A percentile compares a stretch with the other conserved stretches of the same genome.
These are phyloP conservation scores for Sebastes umbrosus DNA, from an alignment of 2,797 vertebrate species.

Conservation along the genomic window DNA sequence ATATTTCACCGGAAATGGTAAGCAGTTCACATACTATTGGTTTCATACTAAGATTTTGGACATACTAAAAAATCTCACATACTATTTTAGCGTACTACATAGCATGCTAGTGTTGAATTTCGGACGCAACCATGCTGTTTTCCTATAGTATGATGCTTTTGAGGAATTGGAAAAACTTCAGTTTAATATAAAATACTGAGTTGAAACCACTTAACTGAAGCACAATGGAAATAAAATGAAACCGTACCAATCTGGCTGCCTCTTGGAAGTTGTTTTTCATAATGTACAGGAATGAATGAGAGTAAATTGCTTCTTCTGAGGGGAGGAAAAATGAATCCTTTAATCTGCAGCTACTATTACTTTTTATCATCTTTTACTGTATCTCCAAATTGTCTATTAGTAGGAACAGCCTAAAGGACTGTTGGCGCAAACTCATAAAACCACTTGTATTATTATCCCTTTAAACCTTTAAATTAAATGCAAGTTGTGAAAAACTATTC, in stretches of 20 bases:
- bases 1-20: background rate
- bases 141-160: background rate
- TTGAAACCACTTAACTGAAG: constrained; percentile 3
- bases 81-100: too few species aligned
- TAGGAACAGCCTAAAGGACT: background rate
- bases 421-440: constrained; percentile 2
- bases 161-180: background rate
- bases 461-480: constrained; percentile 13
- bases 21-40: too few species aligned
- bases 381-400: constrained; percentile 21
- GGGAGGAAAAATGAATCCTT: constrained; percentile 18
- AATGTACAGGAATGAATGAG: background rate
- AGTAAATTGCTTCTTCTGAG: constrained; percentile 6
- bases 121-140: too few species aligned
- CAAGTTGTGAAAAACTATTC: background rate
- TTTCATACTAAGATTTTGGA: too few species aligned
- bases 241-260: background rate
- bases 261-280: constrained; percentile 6
- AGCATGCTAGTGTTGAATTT: too few species aligned
- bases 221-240: background rate
- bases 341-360: constrained; percentile 16
- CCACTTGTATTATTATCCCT: background rate
- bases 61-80: too few species aligned
- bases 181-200: background rate
- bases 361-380: constrained; percentile 9